phyloP scores from a whole-genome alignment of 2,888 invertebrate species.

The Nephrotoma appendiculata region DNA sequence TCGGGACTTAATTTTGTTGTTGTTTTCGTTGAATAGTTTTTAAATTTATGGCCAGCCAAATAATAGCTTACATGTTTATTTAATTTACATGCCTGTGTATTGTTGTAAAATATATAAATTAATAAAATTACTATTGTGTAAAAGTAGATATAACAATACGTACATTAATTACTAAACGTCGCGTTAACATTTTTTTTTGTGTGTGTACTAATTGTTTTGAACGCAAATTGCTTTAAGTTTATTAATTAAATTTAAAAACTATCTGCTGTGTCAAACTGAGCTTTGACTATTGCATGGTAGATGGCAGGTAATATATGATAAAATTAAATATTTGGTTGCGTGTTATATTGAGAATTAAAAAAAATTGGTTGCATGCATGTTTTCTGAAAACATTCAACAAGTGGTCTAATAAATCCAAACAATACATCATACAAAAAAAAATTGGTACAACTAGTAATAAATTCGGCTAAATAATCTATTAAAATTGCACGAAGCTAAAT shows the following conservation, averaged over 20 bases:
- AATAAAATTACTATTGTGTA: neutral
- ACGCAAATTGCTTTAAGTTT: neutral
- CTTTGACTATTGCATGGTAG: neutral
- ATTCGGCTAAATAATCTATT: too few species aligned
- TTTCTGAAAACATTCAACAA: too few species aligned
- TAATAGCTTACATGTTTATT: neutral
- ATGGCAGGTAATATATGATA: neutral
- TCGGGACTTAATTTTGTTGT: conserved; percentile 1
- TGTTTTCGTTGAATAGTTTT: neutral
- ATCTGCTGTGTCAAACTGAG: neutral
- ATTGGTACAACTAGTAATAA: too few species aligned
- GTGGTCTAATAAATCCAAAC: too few species aligned
- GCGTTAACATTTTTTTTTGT: neutral
- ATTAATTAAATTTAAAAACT: neutral
- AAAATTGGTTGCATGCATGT: too few species aligned
- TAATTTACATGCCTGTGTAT: neutral
- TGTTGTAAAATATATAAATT: neutral
- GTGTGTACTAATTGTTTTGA: neutral
- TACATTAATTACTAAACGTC: neutral
- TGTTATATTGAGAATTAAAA: neutral
- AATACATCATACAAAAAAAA: too few species aligned
- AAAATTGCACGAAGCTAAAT: too few species aligned
- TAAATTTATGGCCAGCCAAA: neutral
- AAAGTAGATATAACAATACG: neutral
- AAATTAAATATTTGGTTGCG: neutral